phyloP scores from a whole-genome alignment of 1,140 invertebrate genomes.

The Campoletis sonorensis region DNA sequence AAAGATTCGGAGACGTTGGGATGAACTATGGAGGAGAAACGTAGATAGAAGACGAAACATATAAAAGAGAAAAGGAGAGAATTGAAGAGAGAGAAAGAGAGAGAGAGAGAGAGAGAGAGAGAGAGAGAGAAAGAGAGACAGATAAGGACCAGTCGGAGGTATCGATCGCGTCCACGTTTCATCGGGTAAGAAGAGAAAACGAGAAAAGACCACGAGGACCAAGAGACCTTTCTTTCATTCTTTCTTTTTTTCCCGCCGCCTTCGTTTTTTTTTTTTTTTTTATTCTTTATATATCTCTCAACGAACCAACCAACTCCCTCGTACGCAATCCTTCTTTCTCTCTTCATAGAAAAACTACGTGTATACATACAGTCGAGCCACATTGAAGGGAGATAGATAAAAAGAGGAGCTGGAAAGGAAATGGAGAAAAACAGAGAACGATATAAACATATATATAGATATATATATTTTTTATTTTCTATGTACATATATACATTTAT shows the following conservation, averaged over 20 bases:
- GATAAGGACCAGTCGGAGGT: not conserved
- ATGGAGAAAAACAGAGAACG: too few species aligned
- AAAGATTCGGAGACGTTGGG: not conserved
- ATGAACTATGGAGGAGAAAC: not conserved
- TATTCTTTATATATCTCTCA: not conserved
- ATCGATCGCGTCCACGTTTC: not conserved
- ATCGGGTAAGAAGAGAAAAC: constrained; percentile 15
- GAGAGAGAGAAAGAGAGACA: not conserved
- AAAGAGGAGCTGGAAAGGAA: too few species aligned
- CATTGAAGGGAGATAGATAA: not conserved
- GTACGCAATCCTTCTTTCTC: not conserved
- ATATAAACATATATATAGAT: too few species aligned
- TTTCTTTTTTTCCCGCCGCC: constrained; percentile 22
- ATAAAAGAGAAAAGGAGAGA: not conserved
- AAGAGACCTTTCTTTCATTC: constrained; percentile 20
- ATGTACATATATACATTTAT: not conserved
- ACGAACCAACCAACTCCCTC: not conserved
- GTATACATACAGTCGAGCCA: not conserved
- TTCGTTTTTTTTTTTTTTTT: constrained; percentile 32
- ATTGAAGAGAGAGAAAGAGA: not conserved
- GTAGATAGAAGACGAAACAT: not conserved
- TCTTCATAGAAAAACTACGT: not conserved
- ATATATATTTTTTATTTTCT: not conserved
- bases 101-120: not conserved
- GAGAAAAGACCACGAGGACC: constrained; percentile 22